phyloP scores from a whole-genome alignment of 2,113 vertebrate species.

The Piprites chloris region DNA sequence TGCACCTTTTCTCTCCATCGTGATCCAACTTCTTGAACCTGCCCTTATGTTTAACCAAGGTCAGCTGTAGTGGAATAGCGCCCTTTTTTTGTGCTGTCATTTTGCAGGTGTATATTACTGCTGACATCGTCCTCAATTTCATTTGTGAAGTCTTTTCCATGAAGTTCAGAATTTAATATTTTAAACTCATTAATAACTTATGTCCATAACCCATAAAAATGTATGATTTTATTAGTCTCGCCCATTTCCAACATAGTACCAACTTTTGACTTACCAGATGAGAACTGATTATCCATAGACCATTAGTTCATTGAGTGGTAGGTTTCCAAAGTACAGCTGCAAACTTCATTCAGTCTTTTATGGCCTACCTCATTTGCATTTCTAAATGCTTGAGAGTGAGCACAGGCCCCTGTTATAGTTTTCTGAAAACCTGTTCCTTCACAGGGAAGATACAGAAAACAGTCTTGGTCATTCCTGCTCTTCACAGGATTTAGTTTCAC shows the following conservation, averaged over 20 bases:
- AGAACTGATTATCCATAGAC: neutral
- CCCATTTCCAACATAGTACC: neutral
- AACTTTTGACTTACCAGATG: neutral
- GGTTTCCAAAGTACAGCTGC: neutral
- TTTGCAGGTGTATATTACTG: neutral
- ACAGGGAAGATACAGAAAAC: neutral
- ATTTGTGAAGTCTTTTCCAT: neutral
- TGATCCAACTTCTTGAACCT: neutral
- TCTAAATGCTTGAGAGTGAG: neutral
- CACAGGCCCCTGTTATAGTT: neutral
- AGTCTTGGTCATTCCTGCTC: neutral
- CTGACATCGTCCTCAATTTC: neutral
- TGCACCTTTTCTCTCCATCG: neutral
- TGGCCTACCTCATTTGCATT: neutral
- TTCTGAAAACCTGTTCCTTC: conserved; percentile 25
- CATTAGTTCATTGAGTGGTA: neutral
- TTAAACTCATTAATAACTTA: neutral
- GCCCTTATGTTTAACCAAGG: neutral
- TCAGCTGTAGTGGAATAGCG: neutral
- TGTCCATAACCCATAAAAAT: neutral
- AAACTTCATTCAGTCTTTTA: neutral
- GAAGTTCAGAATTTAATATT: neutral
- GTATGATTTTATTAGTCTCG: neutral
- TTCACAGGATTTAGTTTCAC: neutral
- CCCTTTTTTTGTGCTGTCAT: neutral